phyloP scores from a whole-genome alignment of 2,888 invertebrate species.

The Nycteola revayana region DNA sequence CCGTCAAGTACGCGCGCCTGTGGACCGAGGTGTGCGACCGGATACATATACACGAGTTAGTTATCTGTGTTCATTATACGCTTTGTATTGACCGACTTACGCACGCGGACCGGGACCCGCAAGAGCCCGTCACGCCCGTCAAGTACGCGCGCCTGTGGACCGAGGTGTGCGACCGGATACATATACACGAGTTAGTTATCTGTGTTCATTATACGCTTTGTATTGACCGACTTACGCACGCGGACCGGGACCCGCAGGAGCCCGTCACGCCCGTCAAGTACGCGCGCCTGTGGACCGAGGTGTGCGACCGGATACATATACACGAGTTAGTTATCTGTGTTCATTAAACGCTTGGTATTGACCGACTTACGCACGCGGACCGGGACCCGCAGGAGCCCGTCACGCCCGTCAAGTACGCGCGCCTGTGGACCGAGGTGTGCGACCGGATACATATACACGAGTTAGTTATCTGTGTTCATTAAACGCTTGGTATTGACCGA shows the following conservation, averaged over 20 bases:
- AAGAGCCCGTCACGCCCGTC: slow-evolving; percentile 86
- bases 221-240: slow-evolving; percentile 99
- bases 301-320: slow-evolving; percentile 96
- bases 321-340: slow-evolving; percentile 93
- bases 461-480: slow-evolving; percentile 92
- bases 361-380: slow-evolving; percentile 98
- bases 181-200: slow-evolving; percentile 93
- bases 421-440: slow-evolving; percentile 99
- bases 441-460: slow-evolving; percentile 96
- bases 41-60: slow-evolving; percentile 97
- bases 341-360: slow-evolving; percentile 98
- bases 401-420: slow-evolving; percentile 99
- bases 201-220: slow-evolving; percentile 95
- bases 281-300: slow-evolving; percentile 99
- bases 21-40: slow-evolving; percentile 98
- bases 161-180: slow-evolving; percentile 96
- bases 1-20: slow-evolving; percentile 98
- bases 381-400: slow-evolving; percentile 98
- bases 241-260: slow-evolving; percentile 98
- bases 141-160: slow-evolving; percentile 99
- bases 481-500: slow-evolving; percentile 97
- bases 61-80: slow-evolving; percentile 28
- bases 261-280: slow-evolving; percentile 99
- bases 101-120: not conserved
- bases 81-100: no score